Percentiles rank a stretch among this genome's conserved stretches.
phyloP scores from a whole-genome alignment of 2,888 invertebrate species.

The Prostheceraeus crozeri region DNA sequence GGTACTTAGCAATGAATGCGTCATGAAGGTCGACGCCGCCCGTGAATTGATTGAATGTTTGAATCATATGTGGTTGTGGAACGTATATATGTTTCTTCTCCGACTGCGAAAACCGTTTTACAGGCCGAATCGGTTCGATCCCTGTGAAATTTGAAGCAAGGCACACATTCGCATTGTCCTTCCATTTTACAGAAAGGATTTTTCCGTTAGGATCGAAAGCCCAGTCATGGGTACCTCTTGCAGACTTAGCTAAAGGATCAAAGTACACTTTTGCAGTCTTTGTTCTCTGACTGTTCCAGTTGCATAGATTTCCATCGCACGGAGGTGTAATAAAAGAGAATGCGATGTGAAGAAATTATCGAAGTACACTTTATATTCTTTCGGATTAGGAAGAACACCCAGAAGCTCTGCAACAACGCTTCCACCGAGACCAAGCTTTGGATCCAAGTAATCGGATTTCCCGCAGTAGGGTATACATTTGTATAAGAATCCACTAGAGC shows the following conservation, averaged over 20 bases:
- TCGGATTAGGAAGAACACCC: too few species aligned
- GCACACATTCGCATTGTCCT: slow-evolving; percentile 34
- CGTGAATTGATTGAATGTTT: neutral
- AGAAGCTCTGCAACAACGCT: slow-evolving; percentile 1
- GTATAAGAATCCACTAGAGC: slow-evolving; percentile 1
- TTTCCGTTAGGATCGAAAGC: slow-evolving; percentile 7
- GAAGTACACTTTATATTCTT: too few species aligned
- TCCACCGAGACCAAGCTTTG: neutral
- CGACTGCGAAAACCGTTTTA: slow-evolving; percentile 22
- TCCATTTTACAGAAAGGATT: slow-evolving; percentile 30
- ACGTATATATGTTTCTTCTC: neutral
- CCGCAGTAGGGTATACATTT: slow-evolving; percentile 4
- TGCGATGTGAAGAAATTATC: slow-evolving; percentile 39
- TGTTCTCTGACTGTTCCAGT: slow-evolving; percentile 36
- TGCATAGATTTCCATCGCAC: slow-evolving; percentile 1
- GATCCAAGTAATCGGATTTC: neutral
- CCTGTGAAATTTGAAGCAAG: slow-evolving; percentile 27
- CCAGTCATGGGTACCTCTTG: slow-evolving; percentile 9
- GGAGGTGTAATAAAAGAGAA: slow-evolving; percentile 29
- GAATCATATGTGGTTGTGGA: neutral
- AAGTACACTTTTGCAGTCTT: slow-evolving; percentile 27
- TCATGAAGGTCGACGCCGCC: slow-evolving; percentile 6
- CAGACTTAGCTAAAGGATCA: slow-evolving; percentile 14
- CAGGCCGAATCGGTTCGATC: slow-evolving; percentile 19
- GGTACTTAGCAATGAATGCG: neutral